These are phyloP conservation scores for Neocrepidodera transversa DNA, from an alignment of 2,888 invertebrate genomes.

Conservation along the genomic window DNA sequence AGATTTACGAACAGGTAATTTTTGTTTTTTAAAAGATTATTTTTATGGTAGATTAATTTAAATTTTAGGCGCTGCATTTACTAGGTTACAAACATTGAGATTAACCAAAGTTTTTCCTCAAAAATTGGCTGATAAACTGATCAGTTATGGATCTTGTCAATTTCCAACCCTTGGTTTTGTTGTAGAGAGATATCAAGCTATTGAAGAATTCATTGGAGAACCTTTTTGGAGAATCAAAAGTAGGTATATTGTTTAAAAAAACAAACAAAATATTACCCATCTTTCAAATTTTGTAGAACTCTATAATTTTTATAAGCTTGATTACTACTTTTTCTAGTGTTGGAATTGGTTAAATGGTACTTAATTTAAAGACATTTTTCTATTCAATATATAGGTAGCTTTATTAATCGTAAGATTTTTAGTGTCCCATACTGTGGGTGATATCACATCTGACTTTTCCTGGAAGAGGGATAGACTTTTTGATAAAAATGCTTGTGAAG, in stretches of 20 bases:
- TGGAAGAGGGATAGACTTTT: slow-evolving; percentile 92
- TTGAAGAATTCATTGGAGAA: slow-evolving; percentile 90
- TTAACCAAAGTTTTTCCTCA: slow-evolving; percentile 81
- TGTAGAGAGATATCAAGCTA: slow-evolving; percentile 94
- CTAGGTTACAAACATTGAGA: slow-evolving; percentile 93
- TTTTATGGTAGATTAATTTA: not conserved
- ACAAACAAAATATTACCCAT: too few relatives aligned
- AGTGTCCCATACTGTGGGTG: slow-evolving; percentile 82
- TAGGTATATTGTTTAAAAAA: slow-evolving; percentile 57
- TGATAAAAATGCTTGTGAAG: slow-evolving; percentile 82
- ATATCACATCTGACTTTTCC: slow-evolving; percentile 80
- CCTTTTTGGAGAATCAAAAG: slow-evolving; percentile 95
- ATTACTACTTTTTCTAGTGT: too few relatives aligned
- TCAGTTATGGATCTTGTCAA: slow-evolving; percentile 99
- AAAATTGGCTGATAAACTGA: slow-evolving; percentile 76
- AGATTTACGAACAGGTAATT: slow-evolving; percentile 54
- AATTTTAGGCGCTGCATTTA: slow-evolving; percentile 89
- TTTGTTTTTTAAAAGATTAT: not conserved
- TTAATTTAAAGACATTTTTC: too few relatives aligned
- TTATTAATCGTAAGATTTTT: slow-evolving; percentile 47
- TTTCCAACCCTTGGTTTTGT: slow-evolving; percentile 99
- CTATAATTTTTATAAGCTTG: too few relatives aligned
- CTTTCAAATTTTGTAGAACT: too few relatives aligned
- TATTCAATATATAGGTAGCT: too few relatives aligned
- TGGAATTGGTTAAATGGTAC: too few relatives aligned